These are phyloP conservation scores for Imbricaverruca yamaguchii DNA, from an alignment of 2,888 invertebrate genomes.

Conservation along the genomic window DNA sequence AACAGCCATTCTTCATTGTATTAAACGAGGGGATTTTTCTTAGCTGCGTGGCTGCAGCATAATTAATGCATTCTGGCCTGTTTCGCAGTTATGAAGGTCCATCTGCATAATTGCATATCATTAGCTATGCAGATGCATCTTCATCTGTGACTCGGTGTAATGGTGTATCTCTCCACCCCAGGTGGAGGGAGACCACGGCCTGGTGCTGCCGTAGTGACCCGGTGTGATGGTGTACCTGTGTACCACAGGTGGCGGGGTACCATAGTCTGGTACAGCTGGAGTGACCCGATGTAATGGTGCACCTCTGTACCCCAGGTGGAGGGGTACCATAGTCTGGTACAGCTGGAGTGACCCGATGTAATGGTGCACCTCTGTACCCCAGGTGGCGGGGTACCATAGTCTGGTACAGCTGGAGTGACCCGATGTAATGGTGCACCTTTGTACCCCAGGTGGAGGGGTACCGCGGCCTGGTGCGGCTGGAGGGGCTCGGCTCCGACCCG, in stretches of 20 bases:
- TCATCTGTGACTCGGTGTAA: too few relatives aligned
- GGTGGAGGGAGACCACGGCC: conserved; percentile 49
- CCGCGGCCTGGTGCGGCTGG: conserved; percentile 58
- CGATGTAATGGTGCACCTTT: conserved; percentile 59
- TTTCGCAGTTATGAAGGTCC: too few relatives aligned
- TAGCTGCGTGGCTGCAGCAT: too few relatives aligned
- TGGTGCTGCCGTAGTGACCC: conserved; percentile 78
- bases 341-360: conserved; percentile 82
- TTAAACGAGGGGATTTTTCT: too few relatives aligned
- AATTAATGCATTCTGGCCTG: too few relatives aligned
- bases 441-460: conserved; percentile 52
- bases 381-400: conserved; percentile 49
- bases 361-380: conserved; percentile 67
- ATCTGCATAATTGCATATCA: too few relatives aligned
- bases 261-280: conserved; percentile 62
- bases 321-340: conserved; percentile 52
- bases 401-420: conserved; percentile 59
- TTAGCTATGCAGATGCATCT: too few relatives aligned
- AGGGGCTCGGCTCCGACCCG: conserved; percentile 82
- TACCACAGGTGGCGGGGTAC: conserved; percentile 49
- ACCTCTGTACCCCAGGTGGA: conserved; percentile 59
- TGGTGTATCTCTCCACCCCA: conserved; percentile 71
- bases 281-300: too few relatives aligned
- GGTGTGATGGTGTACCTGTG: conserved; percentile 70
- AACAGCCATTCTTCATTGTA: too few relatives aligned